Evolutionary conservation across 2,113 vertebrate genomes (phyloP), one percentile per base, ranked within the genome.

Genomic region (Vulpes vulpes): DNA sequence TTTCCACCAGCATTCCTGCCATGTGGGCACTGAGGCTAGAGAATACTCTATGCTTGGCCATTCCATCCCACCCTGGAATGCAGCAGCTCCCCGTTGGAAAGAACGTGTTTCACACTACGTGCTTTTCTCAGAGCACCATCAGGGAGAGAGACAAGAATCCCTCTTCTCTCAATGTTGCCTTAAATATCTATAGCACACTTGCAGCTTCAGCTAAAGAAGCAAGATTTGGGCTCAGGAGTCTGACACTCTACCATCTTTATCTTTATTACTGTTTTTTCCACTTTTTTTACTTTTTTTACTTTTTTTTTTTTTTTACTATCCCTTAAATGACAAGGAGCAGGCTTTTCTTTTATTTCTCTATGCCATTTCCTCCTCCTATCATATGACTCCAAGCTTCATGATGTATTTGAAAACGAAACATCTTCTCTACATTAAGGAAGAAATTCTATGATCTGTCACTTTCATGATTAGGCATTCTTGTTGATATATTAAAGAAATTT

Each of bases 351-450:
- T 49, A 7, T 30, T 84, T 71, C 30, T 19, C 7, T n/a, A 0
- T 57, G 32, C 65, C 22, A 71, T 92, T 86, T 94, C 10, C 74
- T 89, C 55, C 51, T 86, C 95, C 32, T 57, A 9, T 38, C 8
- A 4, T 15, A 82, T 16, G 49, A 90, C 57, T 60, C 11, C 57
- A 88, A 60, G 60, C 25, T 43, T 94, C 43, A n/a, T 17, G 3
- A 64, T 49, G 1, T 59, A 53, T 25, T 60, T 60, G 1, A 38
- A 93, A 83, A 94, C 69, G 32, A 38, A 67, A 11, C 5, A 67
- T 87, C 49, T 95, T 97, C 55, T 84, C 27, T 91, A n/a, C 12
- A 8, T 55, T 60, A 49, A 85, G 30, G 59, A 20, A 83, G 14
- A 87, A 65, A 80, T 51, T 83, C 32, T 67, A 1, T 62, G 15